phyloP scores from a whole-genome alignment of 2,888 invertebrate species.

The Drosophila aldrichi region DNA sequence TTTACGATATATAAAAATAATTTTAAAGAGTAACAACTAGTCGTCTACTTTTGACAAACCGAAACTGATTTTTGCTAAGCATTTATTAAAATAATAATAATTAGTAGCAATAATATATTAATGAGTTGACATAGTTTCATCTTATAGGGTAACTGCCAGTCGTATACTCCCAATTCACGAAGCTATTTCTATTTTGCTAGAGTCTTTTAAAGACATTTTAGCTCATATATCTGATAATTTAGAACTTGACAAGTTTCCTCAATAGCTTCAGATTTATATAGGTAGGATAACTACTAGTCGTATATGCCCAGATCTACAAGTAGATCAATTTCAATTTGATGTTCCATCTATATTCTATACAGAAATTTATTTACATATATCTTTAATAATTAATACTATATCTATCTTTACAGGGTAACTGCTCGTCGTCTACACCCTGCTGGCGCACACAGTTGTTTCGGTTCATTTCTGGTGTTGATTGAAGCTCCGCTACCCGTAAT shows the following conservation, averaged over 20 bases:
- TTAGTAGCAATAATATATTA: not conserved
- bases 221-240: not conserved
- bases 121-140: not conserved
- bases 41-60: no score
- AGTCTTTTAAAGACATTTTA: not conserved
- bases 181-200: not conserved
- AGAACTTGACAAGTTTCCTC: no score
- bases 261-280: not conserved
- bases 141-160: not conserved
- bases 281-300: not conserved
- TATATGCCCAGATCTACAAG: no score
- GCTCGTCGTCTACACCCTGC: not conserved
- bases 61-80: not conserved
- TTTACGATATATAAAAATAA: no score
- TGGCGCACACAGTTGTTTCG: constrained; percentile 10
- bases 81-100: not conserved
- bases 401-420: constrained; percentile 1
- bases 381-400: not conserved
- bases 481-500: constrained; percentile 9
- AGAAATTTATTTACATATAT: not conserved
- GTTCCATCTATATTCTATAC: not conserved
- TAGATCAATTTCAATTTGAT: no score
- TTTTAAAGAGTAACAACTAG: not conserved
- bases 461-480: constrained; percentile 31
- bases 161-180: not conserved